Percentiles rank a stretch among this genome's conserved stretches.
These are phyloP conservation scores for Gymnobelideus leadbeateri DNA, from an alignment of 2,113 vertebrate genomes.

Conservation along the genomic window DNA sequence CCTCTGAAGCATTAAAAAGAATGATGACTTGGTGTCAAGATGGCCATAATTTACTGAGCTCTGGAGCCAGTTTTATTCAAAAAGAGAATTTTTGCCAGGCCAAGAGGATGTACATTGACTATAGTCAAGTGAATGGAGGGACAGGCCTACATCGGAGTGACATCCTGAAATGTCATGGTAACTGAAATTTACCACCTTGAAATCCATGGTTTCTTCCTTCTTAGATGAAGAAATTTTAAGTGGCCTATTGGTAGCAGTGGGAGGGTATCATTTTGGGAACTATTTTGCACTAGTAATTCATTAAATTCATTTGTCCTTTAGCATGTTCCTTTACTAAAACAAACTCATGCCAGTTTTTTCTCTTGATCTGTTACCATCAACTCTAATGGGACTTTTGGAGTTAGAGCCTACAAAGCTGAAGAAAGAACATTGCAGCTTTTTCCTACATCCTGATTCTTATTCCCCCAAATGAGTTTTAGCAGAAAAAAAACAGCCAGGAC, in stretches of 20 bases:
- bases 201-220: neutral
- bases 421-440: neutral
- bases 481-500: neutral
- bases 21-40: neutral
- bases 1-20: neutral
- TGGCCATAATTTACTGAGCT: conserved; percentile 26
- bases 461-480: neutral
- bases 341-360: neutral
- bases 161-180: conserved; percentile 30
- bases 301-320: neutral
- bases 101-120: neutral
- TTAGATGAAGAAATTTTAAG: neutral
- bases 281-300: neutral
- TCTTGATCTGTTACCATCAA: neutral
- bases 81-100: neutral
- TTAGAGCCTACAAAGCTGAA: neutral
- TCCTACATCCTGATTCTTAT: neutral
- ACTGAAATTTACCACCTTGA: neutral
- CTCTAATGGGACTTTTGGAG: neutral
- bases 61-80: neutral
- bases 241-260: neutral
- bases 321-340: neutral
- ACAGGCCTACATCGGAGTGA: neutral
- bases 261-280: neutral
- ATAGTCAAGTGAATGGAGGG: neutral